phyloP scores from a whole-genome alignment of 1,140 invertebrate genomes.

The Danaus plexippus region DNA sequence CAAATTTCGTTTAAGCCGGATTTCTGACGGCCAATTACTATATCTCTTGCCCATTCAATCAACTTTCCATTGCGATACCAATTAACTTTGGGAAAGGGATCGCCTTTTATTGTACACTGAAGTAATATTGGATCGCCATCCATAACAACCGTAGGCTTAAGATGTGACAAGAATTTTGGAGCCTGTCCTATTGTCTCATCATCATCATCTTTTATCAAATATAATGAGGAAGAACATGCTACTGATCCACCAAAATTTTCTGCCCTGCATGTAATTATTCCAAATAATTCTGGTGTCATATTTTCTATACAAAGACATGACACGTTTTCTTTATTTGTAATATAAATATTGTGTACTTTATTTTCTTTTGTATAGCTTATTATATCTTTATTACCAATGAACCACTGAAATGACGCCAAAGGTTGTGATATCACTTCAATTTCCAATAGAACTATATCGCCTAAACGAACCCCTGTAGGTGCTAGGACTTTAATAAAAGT shows the following conservation, averaged over 20 bases:
- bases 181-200: constrained; percentile 74
- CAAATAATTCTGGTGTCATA: constrained; percentile 79
- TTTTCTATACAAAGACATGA: constrained; percentile 87
- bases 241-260: constrained; percentile 91
- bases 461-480: constrained; percentile 79
- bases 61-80: constrained; percentile 86
- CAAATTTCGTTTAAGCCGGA: constrained; percentile 87
- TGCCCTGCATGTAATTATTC: constrained; percentile 89
- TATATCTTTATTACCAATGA: constrained; percentile 77
- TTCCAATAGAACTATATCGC: constrained; percentile 86
- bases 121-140: constrained; percentile 91
- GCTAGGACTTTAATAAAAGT: constrained; percentile 80
- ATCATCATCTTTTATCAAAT: constrained; percentile 75
- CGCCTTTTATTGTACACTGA: constrained; percentile 82
- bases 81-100: constrained; percentile 84
- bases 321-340: constrained; percentile 83
- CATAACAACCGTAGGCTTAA: constrained; percentile 87
- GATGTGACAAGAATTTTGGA: constrained; percentile 81
- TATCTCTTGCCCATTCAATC: constrained; percentile 84
- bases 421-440: constrained; percentile 83
- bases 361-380: constrained; percentile 57
- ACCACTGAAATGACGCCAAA: constrained; percentile 90
- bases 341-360: constrained; percentile 76
- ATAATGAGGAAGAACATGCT: constrained; percentile 80
- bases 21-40: constrained; percentile 80